Base-by-base conservation (phyloP, 2,797 vertebrate species). In the Pempheris klunzingeri region DNA sequence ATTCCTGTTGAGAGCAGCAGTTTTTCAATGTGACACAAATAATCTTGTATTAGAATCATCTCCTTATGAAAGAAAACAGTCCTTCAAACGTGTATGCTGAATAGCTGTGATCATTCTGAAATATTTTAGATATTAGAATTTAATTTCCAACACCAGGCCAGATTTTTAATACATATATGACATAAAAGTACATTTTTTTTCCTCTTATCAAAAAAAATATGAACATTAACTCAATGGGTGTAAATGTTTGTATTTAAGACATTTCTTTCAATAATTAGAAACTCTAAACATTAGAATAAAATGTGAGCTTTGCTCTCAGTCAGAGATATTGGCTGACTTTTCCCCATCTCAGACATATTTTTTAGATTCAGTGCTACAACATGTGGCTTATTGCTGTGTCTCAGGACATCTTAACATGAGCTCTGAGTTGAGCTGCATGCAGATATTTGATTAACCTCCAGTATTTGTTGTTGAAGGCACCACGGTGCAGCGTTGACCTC, bases 401-500 rank as follows among this genome's bases (percentile, higher is more conserved):
- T n/a, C n/a, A n/a, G n/a, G 9, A 47, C n/a, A 76, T 41, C 0
- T 36, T 7, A 3, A 14, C 11, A 46, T 17, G 18, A 46, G 20
- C 6, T 0, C 26, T 36, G 30, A 18, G 9, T 20, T 64, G 47
- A 70, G 24, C 28, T 53, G n/a, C 5, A 30, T 49, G 15, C 20
- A 60, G 18, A n/a, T 30, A 20, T 30, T 43, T 30, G 11, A n/a
- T 39, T 11, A 46, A 68, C 38, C 30, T 53, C 22, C 3, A 24
- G 7, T 77, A 2, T 74, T 66, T 83, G 15, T 59, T 67, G 13
- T 32, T 59, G 24, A 66, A 94, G 93, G 72, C 90, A 72, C 62
- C 50, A 57, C 11, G 18, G 85, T 75, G 87, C 86, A 58, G 89
- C 47, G 0, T 36, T 92, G 83, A 81, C 80, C 44, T 78, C 78